A percentile compares a stretch with the other conserved stretches of the same genome.
These are phyloP conservation scores for Parapsyche elsis DNA, from an alignment of 1,140 invertebrate species.

Conservation along the genomic window DNA sequence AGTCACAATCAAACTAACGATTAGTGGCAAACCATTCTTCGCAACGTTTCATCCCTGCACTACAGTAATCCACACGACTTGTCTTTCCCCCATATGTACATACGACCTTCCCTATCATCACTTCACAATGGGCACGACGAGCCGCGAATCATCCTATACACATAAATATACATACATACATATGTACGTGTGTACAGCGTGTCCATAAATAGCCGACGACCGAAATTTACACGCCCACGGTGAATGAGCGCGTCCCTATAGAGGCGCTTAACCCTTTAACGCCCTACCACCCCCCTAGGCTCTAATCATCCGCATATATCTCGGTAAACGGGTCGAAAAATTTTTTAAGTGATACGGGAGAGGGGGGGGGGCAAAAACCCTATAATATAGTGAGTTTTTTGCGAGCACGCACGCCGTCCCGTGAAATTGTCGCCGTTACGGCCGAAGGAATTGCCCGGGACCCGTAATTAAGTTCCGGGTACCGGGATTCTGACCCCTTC, in stretches of 20 bases:
- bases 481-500: background rate
- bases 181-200: background rate
- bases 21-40: too few relatives aligned
- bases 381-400: background rate
- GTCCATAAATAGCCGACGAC: background rate
- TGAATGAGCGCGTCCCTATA: too few relatives aligned
- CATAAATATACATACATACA: background rate
- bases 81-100: too few relatives aligned
- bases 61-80: too few relatives aligned
- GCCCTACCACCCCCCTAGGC: too few relatives aligned
- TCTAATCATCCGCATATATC: constrained; percentile 2
- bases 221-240: background rate
- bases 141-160: too few relatives aligned
- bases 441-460: background rate
- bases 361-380: background rate
- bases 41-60: too few relatives aligned
- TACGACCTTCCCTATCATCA: too few relatives aligned
- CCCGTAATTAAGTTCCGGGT: background rate
- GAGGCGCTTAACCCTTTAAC: background rate
- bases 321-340: background rate
- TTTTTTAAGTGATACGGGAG: background rate
- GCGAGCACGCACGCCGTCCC: background rate
- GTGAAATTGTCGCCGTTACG: constrained; percentile 10
- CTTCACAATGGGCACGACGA: too few relatives aligned
- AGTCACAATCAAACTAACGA: too few relatives aligned